A percentile compares a stretch with the other conserved stretches of the same genome.
These are phyloP conservation scores for Astur gentilis DNA, from an alignment of 2,113 vertebrate genomes.

Conservation along the genomic window DNA sequence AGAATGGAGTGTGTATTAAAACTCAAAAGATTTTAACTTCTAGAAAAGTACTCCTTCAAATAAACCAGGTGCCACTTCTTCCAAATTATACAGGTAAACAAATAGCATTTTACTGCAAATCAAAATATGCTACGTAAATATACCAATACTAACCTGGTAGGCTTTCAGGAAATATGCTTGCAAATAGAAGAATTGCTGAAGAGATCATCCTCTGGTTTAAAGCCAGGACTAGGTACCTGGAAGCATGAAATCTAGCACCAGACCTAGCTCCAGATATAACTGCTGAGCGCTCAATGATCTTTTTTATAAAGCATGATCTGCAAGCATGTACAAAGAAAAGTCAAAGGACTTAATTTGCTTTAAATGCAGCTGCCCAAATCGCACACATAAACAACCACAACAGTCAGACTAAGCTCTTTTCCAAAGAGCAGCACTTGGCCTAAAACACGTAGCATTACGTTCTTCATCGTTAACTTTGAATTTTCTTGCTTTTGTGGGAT, in stretches of 20 bases:
- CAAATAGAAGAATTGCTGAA: background rate
- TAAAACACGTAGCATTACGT: background rate
- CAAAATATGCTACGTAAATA: background rate
- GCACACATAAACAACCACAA: background rate
- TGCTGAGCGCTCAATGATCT: background rate
- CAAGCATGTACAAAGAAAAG: background rate
- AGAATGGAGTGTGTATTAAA: background rate
- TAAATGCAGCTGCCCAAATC: background rate
- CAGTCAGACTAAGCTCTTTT: background rate
- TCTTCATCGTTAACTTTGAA: slow-evolving; percentile 25
- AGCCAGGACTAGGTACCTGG: background rate
- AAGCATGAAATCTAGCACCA: background rate
- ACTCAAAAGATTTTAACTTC: background rate
- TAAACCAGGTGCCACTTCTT: background rate
- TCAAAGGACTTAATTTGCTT: background rate
- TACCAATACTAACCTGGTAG: background rate
- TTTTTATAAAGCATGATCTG: background rate
- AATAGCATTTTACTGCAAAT: background rate
- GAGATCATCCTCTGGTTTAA: background rate
- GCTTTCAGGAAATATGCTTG: background rate
- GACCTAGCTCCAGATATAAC: background rate
- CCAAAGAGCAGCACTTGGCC: background rate
- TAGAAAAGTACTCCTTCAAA: background rate
- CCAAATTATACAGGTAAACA: background rate
- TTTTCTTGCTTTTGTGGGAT: slow-evolving; percentile 34